Evolutionary conservation across 2,888 invertebrate species (phyloP).

Genomic region (Leucania comma): DNA sequence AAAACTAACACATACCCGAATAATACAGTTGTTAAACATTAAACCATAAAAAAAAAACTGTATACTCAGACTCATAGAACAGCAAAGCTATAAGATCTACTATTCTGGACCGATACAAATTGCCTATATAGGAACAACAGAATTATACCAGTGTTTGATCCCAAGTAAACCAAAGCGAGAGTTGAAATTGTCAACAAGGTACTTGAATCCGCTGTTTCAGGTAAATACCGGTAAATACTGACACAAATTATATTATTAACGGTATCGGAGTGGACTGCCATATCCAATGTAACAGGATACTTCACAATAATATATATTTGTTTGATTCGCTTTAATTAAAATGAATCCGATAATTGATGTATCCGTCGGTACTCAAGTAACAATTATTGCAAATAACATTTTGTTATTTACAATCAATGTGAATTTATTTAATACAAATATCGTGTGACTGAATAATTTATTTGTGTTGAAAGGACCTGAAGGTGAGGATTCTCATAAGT

Average conservation of each 20-base stretch:
- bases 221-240: slow-evolving; percentile 25
- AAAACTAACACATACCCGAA: too few relatives aligned
- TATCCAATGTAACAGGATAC: slow-evolving; percentile 28
- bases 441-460: neutral
- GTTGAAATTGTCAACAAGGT: neutral
- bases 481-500: neutral
- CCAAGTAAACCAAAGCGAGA: neutral
- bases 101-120: neutral
- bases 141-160: neutral
- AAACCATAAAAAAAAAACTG: too few relatives aligned
- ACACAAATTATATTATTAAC: slow-evolving; percentile 22
- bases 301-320: slow-evolving; percentile 27
- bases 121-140: neutral
- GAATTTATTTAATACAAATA: neutral
- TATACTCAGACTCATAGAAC: neutral
- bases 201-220: slow-evolving; percentile 17
- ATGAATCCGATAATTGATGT: slow-evolving; percentile 35
- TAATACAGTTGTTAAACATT: neutral
- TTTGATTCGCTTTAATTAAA: slow-evolving; percentile 34
- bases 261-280: neutral
- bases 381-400: slow-evolving; percentile 30
- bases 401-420: slow-evolving; percentile 1
- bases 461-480: neutral
- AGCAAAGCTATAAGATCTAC: neutral
- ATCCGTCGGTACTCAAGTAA: slow-evolving; percentile 13